These are phyloP conservation scores for Ruditapes philippinarum DNA, from an alignment of 1,140 invertebrate genomes.

Conservation along the genomic window DNA sequence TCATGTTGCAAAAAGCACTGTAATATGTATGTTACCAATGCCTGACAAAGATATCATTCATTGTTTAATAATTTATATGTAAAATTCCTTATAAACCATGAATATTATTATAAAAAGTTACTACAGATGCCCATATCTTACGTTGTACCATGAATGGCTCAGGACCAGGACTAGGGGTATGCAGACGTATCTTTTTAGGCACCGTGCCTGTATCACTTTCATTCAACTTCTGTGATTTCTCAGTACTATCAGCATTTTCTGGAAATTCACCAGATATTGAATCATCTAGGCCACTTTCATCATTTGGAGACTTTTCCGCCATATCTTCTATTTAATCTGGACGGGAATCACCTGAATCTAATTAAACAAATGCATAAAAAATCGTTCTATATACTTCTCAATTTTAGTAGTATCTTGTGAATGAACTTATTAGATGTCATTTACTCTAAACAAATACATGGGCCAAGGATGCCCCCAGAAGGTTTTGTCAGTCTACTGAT, in stretches of 20 bases:
- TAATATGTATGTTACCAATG: not conserved
- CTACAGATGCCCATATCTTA: not conserved
- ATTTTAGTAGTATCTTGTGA: too few relatives aligned
- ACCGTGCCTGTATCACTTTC: conserved; percentile 28
- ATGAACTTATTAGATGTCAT: too few relatives aligned
- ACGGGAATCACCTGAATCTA: too few relatives aligned
- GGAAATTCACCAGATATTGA: not conserved
- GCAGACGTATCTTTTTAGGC: not conserved
- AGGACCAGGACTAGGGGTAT: conserved; percentile 22
- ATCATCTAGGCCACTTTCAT: not conserved
- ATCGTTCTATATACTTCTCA: too few relatives aligned
- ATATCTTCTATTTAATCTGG: too few relatives aligned
- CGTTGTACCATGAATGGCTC: conserved; percentile 58
- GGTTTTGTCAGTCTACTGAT: too few relatives aligned
- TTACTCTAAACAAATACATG: too few relatives aligned
- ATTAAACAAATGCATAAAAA: too few relatives aligned
- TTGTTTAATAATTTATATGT: not conserved
- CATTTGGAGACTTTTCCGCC: conserved; percentile 8
- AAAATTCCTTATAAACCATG: not conserved
- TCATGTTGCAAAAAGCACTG: not conserved
- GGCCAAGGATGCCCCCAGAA: too few relatives aligned
- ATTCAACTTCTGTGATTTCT: not conserved
- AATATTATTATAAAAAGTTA: not conserved
- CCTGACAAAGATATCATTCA: not conserved
- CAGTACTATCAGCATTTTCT: not conserved